Base-by-base conservation (phyloP, 2,113 vertebrate genomes). In the Crotalus tigris region DNA sequence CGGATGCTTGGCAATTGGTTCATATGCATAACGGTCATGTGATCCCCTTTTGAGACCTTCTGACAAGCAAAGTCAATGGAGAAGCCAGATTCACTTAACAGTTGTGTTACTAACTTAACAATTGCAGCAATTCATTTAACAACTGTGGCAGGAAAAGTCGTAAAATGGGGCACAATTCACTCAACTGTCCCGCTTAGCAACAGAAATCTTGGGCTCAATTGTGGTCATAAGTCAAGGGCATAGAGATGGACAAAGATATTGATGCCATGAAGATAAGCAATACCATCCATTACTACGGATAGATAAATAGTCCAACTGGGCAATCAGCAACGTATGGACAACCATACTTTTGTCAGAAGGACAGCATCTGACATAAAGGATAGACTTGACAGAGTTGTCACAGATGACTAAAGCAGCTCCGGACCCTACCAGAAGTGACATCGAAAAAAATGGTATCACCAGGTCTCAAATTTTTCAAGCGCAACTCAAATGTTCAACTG, bases 1-100 rank as follows among this genome's bases (percentile, higher is more conserved):
- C 0, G 0, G 12, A 69, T n/a, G 29, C 12, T 15, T 69, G 29
- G 4, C 12, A 69, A n/a, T 69, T 69, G 29, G 29, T 5, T 69
- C 29, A 33, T 17, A 69, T 33, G 12, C n/a, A n/a, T 33, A n/a
- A 33, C 0, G 0, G 64, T 69, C 5, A n/a, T 2, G 12, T 6
- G 64, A 69, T 69, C 5, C 29, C 61, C 64, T 33, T 69, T 33
- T 69, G 64, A 13, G 15, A n/a, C 1, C 26, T 33, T 15, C 64
- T 69, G 64, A 33, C 64, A 33, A 69, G 64, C 64, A 69, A n/a
- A 69, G 29, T 69, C 64, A 69, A 33, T 6, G 64, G 64, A 29
- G 12, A 69, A 69, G 13, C 29, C 64, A 6, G 29, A 15, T 69
- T 69, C 29, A 69, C 12, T 69, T 69, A 69, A 15, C 12, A 69